Percentiles rank a stretch among this genome's conserved stretches.
phyloP scores from a whole-genome alignment of 2,797 vertebrate species.

The Denticeps clupeoides region DNA sequence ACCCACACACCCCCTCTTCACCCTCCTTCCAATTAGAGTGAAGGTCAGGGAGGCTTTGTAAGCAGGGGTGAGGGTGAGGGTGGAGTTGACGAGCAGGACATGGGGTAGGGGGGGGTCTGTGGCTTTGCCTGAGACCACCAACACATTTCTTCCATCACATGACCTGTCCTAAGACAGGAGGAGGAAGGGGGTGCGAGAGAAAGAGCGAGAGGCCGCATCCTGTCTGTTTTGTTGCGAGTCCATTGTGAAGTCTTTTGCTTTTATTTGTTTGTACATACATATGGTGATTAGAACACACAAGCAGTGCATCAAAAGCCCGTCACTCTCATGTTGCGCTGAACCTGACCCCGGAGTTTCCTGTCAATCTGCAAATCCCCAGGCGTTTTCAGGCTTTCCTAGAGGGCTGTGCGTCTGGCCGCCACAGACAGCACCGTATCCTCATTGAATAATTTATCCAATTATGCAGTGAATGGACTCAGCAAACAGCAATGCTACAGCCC shows the following conservation, averaged over 20 bases:
- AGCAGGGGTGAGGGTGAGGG: slow-evolving; percentile 27
- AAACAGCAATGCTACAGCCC: slow-evolving; percentile 9
- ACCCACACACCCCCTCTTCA: slow-evolving; percentile 3
- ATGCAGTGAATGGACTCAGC: slow-evolving; percentile 34
- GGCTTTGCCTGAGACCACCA: slow-evolving; percentile 54
- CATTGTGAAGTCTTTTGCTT: slow-evolving; percentile 27
- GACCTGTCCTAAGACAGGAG: slow-evolving; percentile 38
- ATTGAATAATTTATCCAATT: slow-evolving; percentile 39
- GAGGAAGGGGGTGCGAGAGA: slow-evolving; percentile 5
- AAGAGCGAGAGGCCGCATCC: slow-evolving; percentile 42
- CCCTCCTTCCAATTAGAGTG: slow-evolving; percentile 57
- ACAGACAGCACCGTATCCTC: slow-evolving; percentile 22
- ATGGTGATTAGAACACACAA: slow-evolving; percentile 31
- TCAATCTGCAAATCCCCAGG: slow-evolving; percentile 16
- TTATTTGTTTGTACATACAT: slow-evolving; percentile 21
- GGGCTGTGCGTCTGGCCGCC: slow-evolving; percentile 11
- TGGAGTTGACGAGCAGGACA: slow-evolving; percentile 29
- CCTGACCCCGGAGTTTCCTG: slow-evolving; percentile 18
- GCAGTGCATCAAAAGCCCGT: slow-evolving; percentile 13
- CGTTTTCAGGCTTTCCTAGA: slow-evolving; percentile 4
- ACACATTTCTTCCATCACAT: slow-evolving; percentile 53
- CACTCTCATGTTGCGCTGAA: slow-evolving; percentile 17
- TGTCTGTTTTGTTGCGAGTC: slow-evolving; percentile 34
- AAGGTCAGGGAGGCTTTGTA: slow-evolving; percentile 50
- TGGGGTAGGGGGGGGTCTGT: slow-evolving; percentile 16